Percentiles rank a stretch among this genome's conserved stretches.
Conservation (phyloP, 2,113 vertebrate species). For the Colaptes auratus region DNA sequence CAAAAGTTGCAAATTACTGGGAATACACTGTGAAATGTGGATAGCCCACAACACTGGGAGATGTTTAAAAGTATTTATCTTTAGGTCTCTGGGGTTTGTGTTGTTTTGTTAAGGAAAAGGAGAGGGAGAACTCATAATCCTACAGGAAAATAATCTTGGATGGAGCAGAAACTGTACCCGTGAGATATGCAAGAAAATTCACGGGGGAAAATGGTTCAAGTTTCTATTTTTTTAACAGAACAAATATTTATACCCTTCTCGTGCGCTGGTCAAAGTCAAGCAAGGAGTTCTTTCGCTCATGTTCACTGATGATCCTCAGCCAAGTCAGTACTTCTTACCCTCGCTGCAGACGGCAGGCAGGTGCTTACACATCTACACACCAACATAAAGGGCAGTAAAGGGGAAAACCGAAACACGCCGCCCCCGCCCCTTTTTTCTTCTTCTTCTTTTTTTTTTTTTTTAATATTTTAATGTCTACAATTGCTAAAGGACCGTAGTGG, state of each 20-base stretch:
- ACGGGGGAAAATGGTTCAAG: neutral
- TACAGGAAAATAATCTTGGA: neutral
- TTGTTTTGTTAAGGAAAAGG: neutral
- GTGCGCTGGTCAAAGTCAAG: neutral
- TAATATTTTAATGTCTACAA: neutral
- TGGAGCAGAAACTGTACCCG: neutral
- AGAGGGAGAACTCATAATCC: neutral
- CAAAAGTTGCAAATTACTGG: conserved; percentile 58
- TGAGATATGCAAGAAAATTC: neutral
- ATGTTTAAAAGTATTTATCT: neutral
- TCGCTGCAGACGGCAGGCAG: neutral
- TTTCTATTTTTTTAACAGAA: neutral
- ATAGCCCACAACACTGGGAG: neutral
- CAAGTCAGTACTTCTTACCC: neutral
- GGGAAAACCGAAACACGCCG: no score
- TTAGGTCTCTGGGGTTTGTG: neutral
- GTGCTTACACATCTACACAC: neutral
- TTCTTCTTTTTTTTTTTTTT: no score
- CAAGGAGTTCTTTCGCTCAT: neutral
- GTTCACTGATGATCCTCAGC: neutral
- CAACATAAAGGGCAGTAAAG: neutral
- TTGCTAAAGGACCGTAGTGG: neutral
- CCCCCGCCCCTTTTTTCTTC: no score
- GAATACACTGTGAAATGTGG: conserved; percentile 41
- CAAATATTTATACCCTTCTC: neutral